phyloP scores from a whole-genome alignment of 2,113 vertebrate species.

The Sylvietta virens region DNA sequence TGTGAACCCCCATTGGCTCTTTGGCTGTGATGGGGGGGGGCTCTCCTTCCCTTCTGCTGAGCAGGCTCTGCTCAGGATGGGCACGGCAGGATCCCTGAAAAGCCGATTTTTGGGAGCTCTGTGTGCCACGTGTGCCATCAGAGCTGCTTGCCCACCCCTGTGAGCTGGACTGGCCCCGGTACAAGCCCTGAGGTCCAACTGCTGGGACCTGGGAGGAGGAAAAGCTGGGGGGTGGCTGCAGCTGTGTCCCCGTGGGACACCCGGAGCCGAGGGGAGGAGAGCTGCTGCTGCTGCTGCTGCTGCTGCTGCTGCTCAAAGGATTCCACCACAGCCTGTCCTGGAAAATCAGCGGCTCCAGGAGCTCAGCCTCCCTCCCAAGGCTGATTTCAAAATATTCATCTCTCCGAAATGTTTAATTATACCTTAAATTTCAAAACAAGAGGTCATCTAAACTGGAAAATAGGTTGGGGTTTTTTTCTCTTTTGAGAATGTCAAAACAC shows the following conservation, averaged over 20 bases:
- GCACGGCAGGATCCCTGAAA: neutral
- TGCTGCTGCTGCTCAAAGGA: neutral
- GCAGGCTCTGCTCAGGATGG: neutral
- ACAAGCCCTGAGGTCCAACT: neutral
- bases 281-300: rapidly evolving
- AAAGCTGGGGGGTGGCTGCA: neutral
- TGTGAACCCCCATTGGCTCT: neutral
- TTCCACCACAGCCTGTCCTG: neutral
- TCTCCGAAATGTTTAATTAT: conserved; percentile 25
- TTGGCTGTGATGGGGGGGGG: neutral
- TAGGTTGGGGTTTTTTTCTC: neutral
- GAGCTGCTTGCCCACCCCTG: neutral
- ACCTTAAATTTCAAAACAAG: conserved; percentile 28
- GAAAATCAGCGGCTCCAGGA: neutral
- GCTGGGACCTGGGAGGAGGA: neutral
- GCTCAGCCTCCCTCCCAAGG: neutral
- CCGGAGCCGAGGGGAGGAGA: neutral
- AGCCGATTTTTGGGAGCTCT: neutral
- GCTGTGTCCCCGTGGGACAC: neutral
- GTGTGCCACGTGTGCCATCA: rapidly evolving
- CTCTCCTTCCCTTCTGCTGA: neutral
- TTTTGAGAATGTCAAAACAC: conserved; percentile 26
- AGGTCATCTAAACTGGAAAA: conserved; percentile 47
- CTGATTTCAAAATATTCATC: neutral
- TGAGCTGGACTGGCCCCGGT: rapidly evolving